Percentiles rank a stretch among this genome's conserved stretches.
These are phyloP conservation scores for Zalophus californianus DNA, from an alignment of 2,797 vertebrate species.

Conservation along the genomic window DNA sequence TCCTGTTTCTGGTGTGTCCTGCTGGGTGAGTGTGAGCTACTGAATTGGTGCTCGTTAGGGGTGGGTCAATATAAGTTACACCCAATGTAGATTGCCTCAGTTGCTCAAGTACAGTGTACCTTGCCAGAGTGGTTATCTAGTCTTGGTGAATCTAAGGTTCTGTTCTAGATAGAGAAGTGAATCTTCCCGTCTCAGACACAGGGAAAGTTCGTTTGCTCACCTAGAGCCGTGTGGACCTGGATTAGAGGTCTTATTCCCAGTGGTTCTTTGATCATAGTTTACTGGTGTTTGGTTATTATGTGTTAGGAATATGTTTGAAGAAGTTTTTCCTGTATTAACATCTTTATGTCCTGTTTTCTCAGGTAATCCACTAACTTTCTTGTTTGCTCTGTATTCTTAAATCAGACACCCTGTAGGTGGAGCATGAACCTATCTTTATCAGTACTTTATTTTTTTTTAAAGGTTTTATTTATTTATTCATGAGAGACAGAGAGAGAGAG, in stretches of 20 bases:
- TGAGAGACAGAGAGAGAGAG: too few species aligned
- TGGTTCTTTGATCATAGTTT: slow-evolving; percentile 25
- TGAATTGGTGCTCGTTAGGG: slow-evolving; percentile 31
- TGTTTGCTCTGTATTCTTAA: slow-evolving; percentile 51
- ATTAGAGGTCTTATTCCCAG: not conserved
- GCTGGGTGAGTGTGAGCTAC: not conserved
- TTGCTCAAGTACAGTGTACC: not conserved
- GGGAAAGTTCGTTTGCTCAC: slow-evolving; percentile 5
- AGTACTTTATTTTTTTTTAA: not conserved
- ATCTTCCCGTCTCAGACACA: not conserved
- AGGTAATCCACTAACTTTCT: slow-evolving; percentile 10
- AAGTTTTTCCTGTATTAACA: not conserved
- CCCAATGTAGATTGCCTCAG: not conserved
- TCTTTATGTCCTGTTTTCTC: not conserved
- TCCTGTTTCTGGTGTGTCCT: slow-evolving; percentile 53
- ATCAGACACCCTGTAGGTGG: not conserved
- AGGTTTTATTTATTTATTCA: too few species aligned
- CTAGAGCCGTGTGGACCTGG: not conserved
- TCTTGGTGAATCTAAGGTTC: not conserved
- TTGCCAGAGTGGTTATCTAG: not conserved
- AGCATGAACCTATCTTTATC: not conserved
- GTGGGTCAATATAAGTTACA: not conserved
- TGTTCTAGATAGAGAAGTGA: not conserved
- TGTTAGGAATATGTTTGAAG: slow-evolving; percentile 3
- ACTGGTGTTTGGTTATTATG: not conserved